A percentile compares a stretch with the other conserved stretches of the same genome.
phyloP scores from a whole-genome alignment of 2,888 invertebrate genomes.

The Drosophila anceps region DNA sequence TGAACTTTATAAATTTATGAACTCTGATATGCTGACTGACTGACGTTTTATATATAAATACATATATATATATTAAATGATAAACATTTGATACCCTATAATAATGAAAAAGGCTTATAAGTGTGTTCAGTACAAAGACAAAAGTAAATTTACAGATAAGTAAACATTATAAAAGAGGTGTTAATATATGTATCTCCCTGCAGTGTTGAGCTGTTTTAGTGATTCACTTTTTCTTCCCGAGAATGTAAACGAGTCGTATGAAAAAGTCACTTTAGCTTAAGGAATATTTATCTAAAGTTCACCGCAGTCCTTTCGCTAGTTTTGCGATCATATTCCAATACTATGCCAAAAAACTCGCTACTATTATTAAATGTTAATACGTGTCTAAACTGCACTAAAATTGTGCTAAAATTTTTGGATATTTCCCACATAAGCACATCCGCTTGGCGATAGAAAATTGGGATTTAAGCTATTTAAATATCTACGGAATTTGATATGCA shows the following conservation, averaged over 20 bases:
- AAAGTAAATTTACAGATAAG: neutral
- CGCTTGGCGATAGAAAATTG: neutral
- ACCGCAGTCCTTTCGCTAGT: neutral
- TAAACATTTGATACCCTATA: slow-evolving; percentile 40
- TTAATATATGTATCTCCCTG: neutral
- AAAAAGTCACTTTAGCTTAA: neutral
- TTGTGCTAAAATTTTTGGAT: neutral
- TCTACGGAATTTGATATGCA: slow-evolving; percentile 24
- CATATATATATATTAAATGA: slow-evolving; percentile 9
- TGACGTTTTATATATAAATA: neutral
- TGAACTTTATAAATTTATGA: slow-evolving; percentile 58
- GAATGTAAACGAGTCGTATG: neutral
- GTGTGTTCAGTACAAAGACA: neutral
- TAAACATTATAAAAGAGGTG: neutral
- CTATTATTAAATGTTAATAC: neutral
- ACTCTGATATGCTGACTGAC: slow-evolving; percentile 36
- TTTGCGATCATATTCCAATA: neutral
- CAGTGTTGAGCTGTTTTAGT: neutral
- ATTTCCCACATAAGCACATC: slow-evolving; percentile 14
- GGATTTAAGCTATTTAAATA: neutral
- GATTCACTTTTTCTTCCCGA: neutral
- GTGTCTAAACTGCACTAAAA: neutral
- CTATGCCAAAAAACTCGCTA: neutral
- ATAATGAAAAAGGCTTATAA: neutral
- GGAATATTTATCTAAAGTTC: neutral